phyloP scores from a whole-genome alignment of 2,797 vertebrate genomes.

The Microhierax caerulescens region DNA sequence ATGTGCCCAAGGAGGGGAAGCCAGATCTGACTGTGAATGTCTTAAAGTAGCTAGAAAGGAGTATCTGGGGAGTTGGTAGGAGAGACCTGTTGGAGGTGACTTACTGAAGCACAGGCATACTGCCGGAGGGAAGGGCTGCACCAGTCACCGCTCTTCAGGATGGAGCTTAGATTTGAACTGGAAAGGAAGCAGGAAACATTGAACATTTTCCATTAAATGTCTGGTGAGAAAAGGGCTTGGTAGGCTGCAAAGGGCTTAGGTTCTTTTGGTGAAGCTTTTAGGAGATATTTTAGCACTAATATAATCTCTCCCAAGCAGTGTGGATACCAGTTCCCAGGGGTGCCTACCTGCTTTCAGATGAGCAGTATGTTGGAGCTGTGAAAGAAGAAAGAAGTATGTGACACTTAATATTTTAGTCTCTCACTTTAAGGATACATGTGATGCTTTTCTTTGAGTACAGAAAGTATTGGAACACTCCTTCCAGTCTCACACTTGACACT shows the following conservation, averaged over 20 bases:
- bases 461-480: not conserved
- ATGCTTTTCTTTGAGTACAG: not conserved
- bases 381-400: not conserved
- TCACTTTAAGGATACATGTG: not conserved
- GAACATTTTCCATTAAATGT: not conserved
- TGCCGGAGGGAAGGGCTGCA: not conserved
- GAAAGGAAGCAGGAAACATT: not conserved
- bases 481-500: not conserved
- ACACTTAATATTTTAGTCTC: not conserved
- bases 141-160: not conserved
- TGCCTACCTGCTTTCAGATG: not conserved
- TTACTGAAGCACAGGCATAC: constrained; percentile 25
- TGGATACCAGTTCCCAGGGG: not conserved
- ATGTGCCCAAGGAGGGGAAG: not conserved
- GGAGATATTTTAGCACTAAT: not conserved
- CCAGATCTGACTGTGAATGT: not conserved
- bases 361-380: constrained; percentile 26
- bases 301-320: not conserved
- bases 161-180: not conserved
- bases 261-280: not conserved
- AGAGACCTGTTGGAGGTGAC: not conserved
- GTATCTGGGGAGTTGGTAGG: not conserved
- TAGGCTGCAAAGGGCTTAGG: not conserved
- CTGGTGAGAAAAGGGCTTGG: not conserved
- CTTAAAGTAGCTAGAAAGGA: not conserved